phyloP scores from a whole-genome alignment of 2,888 invertebrate genomes.

The Epiperipatus broadwayi region DNA sequence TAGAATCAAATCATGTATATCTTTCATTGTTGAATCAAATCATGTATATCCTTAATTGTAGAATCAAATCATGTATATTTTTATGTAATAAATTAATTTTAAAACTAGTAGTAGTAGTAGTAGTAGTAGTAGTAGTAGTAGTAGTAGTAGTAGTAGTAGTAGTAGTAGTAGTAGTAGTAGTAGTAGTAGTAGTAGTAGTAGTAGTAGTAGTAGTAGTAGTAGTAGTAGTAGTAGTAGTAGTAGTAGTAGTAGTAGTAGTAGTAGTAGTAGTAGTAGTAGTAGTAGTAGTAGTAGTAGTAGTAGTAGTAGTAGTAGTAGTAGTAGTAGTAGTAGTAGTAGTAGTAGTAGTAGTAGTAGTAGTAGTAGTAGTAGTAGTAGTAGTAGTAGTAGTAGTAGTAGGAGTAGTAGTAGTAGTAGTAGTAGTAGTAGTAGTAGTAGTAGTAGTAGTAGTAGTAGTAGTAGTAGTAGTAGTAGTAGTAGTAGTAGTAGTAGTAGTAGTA shows the following conservation, averaged over 20 bases:
- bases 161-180: conserved; percentile 3
- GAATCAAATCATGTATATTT: too few relatives aligned
- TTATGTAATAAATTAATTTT: too few relatives aligned
- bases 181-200: conserved; percentile 3
- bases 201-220: conserved; percentile 3
- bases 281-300: conserved; percentile 3
- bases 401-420: too few relatives aligned
- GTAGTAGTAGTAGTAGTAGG: too few relatives aligned
- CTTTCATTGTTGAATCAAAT: too few relatives aligned
- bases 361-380: conserved; percentile 3
- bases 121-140: conserved; percentile 3
- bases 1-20: too few relatives aligned
- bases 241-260: conserved; percentile 3
- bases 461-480: conserved; percentile 3
- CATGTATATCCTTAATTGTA: too few relatives aligned
- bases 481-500: conserved; percentile 3
- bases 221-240: conserved; percentile 3
- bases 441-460: conserved; percentile 3
- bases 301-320: conserved; percentile 3
- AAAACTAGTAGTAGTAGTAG: too few relatives aligned
- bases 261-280: conserved; percentile 1
- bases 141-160: conserved; percentile 3
- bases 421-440: conserved; percentile 3
- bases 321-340: conserved; percentile 3
- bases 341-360: conserved; percentile 3